Evolutionary conservation across 2,113 vertebrate genomes (phyloP).

Genomic region (Corythornis madagascariensis): DNA sequence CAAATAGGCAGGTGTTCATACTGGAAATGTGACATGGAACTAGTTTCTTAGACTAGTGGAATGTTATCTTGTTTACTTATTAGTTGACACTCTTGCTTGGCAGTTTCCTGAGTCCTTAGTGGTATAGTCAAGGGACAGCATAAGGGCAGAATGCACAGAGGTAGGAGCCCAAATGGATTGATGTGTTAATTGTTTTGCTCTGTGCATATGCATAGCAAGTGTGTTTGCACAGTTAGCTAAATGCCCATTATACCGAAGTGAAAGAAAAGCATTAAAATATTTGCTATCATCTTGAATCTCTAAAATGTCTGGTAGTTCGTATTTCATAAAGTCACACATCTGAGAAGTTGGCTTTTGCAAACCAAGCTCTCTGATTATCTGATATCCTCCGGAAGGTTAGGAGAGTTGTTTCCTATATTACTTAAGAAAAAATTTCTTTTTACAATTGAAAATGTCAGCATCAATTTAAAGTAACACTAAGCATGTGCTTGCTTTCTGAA

Average conservation of each 20-base stretch:
- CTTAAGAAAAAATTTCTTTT: constrained; percentile 93
- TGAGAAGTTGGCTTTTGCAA: constrained; percentile 79
- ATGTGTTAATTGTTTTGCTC: background rate
- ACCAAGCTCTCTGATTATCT: constrained; percentile 89
- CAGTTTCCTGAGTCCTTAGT: background rate
- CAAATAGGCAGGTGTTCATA: background rate
- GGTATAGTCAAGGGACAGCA: background rate
- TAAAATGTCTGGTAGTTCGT: constrained; percentile 69
- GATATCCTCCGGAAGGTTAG: constrained; percentile 96
- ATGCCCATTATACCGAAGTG: constrained; percentile 14
- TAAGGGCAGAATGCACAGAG: background rate
- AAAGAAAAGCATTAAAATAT: constrained; percentile 70
- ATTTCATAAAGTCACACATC: constrained; percentile 76
- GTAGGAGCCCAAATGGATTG: background rate
- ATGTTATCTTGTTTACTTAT: background rate
- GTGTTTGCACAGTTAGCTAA: background rate
- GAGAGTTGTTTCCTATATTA: constrained; percentile 96
- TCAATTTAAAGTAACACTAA: constrained; percentile 98
- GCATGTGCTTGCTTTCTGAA: constrained; percentile 93
- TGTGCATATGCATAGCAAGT: background rate
- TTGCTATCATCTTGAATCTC: constrained; percentile 69
- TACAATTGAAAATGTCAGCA: constrained; percentile 98
- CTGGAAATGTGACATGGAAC: background rate
- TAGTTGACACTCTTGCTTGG: background rate
- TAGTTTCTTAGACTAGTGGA: background rate